A percentile compares a stretch with the other conserved stretches of the same genome.
These are phyloP conservation scores for Urocyon cinereoargenteus DNA, from an alignment of 2,797 vertebrate genomes.

Conservation along the genomic window DNA sequence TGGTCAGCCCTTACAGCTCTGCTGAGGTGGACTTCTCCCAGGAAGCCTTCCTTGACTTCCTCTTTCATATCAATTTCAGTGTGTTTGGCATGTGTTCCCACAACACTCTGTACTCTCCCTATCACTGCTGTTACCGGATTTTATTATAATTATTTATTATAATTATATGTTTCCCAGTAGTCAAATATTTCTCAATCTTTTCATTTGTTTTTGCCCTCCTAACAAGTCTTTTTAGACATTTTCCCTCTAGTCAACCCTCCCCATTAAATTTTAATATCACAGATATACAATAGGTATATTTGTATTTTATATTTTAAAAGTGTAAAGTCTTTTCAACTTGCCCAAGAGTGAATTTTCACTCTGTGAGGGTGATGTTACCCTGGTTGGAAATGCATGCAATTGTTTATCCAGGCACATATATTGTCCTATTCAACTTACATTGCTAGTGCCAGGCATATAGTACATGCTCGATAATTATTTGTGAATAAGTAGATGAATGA, in stretches of 20 bases:
- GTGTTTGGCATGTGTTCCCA: background rate
- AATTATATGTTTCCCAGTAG: background rate
- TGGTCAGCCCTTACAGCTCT: background rate
- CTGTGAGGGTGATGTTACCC: background rate
- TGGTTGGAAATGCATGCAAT: background rate
- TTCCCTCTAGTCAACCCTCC: background rate
- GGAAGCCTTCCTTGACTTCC: background rate
- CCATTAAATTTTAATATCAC: background rate
- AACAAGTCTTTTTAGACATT: background rate
- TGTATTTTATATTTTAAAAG: background rate
- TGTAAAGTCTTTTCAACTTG: background rate
- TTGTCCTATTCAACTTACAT: background rate
- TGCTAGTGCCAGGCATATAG: too few relatives aligned
- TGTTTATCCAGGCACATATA: rapidly evolving
- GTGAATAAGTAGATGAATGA: background rate
- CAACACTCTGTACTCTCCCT: background rate
- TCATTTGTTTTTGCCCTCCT: background rate
- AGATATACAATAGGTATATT: background rate
- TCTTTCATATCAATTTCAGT: background rate
- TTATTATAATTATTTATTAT: background rate
- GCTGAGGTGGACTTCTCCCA: background rate
- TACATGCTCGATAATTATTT: background rate
- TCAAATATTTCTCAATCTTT: background rate
- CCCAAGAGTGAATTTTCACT: background rate
- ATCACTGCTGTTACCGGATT: background rate